Conservation (phyloP, 2,888 invertebrate genomes). For the Lepetodrilus schrolli region DNA sequence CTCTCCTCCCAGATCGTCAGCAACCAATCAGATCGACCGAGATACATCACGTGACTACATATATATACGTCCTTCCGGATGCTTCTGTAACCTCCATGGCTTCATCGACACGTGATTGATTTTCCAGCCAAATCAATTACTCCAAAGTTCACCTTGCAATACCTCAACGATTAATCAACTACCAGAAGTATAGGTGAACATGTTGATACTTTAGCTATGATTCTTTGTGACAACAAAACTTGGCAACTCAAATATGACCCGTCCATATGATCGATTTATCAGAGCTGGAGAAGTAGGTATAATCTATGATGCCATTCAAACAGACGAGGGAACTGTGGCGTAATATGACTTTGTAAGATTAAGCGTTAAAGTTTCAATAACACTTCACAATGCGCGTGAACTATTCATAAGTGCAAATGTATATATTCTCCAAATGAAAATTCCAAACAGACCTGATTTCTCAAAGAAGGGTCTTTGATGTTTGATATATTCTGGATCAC, state of each 20-base stretch:
- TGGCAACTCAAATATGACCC: too few species aligned
- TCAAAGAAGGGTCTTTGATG: neutral
- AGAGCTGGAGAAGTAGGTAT: too few species aligned
- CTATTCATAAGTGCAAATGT: neutral
- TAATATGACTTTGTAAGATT: neutral
- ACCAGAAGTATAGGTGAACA: neutral
- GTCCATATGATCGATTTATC: too few species aligned
- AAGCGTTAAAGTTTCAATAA: neutral
- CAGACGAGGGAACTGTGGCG: neutral
- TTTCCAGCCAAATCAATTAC: conserved; percentile 16
- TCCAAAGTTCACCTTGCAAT: conserved; percentile 4
- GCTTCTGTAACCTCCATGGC: neutral
- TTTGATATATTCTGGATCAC: neutral
- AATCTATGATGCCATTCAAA: neutral
- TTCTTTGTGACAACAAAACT: too few species aligned
- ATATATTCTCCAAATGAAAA: neutral
- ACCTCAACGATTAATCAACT: neutral
- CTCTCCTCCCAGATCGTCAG: too few species aligned
- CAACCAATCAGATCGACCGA: too few species aligned
- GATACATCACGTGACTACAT: too few species aligned
- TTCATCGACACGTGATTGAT: neutral
- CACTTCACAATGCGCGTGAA: neutral
- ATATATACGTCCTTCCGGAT: too few species aligned
- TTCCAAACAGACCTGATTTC: neutral
- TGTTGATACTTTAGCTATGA: conserved; percentile 10